These are phyloP conservation scores for Spilarctia lutea DNA, from an alignment of 2,888 invertebrate species.

Conservation along the genomic window DNA sequence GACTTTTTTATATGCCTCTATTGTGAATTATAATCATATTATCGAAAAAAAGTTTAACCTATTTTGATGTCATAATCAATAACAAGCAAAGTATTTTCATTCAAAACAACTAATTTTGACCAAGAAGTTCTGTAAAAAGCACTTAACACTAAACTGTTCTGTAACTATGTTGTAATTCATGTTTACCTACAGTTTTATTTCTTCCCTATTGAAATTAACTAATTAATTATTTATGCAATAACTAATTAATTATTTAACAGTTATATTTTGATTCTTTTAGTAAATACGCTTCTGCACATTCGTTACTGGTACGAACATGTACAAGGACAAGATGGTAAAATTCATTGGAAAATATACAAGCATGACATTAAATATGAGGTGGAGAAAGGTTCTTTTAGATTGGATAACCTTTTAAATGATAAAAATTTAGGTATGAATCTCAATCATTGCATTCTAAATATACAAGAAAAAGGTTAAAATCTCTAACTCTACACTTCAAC, in stretches of 20 bases:
- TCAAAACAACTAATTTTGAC: neutral
- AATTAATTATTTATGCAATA: neutral
- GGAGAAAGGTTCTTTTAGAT: slow-evolving; percentile 67
- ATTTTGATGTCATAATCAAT: neutral
- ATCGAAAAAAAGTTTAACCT: neutral
- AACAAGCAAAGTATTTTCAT: neutral
- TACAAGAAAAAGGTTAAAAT: neutral
- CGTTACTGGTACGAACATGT: slow-evolving; percentile 73
- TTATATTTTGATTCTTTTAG: slow-evolving; percentile 48
- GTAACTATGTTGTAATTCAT: neutral
- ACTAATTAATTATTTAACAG: neutral
- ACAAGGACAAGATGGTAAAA: slow-evolving; percentile 64
- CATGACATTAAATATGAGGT: slow-evolving; percentile 74
- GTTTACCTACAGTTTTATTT: neutral
- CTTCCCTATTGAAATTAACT: neutral
- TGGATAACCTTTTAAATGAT: slow-evolving; percentile 71
- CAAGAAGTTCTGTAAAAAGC: neutral
- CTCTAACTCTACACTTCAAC: too few relatives aligned
- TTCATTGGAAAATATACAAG: slow-evolving; percentile 73
- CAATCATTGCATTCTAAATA: neutral
- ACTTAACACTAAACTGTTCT: neutral
- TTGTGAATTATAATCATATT: neutral
- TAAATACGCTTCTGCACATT: slow-evolving; percentile 68
- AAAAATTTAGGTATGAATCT: slow-evolving; percentile 66
- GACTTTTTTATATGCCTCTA: neutral